Evolutionary conservation across 2,113 vertebrate genomes (phyloP), one percentile per base, ranked within the genome.

Genomic region (Triplophysa rosa): DNA sequence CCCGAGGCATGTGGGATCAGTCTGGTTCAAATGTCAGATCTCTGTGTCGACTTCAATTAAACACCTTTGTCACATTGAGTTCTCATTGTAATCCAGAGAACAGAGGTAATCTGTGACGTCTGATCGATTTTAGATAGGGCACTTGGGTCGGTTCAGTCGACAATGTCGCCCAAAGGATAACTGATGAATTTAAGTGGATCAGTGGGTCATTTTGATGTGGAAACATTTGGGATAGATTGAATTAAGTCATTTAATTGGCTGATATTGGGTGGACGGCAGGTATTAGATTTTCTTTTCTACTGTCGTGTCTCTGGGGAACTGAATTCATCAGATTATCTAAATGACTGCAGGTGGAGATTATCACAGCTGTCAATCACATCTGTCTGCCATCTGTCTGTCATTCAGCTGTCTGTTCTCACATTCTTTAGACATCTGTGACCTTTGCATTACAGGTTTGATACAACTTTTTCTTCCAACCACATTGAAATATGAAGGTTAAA

Each of bases 121-220:
- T 69, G 42, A 75, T 64, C 19, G 67, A 52, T 73, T 79, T 82
- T 56, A 62, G 74, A 77, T 65, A 77, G 69, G 42, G 54, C 76
- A 82, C 17, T 21, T 13, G 47, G 68, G 19, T 78, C 11, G 3
- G 47, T 58, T 71, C 68, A 54, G 45, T 47, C 37, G 21, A 67
- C 24, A 26, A 37, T 56, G 11, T 72, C 63, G 63, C n/a, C 45
- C 71, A 1, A 13, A 29, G 37, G 40, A n/a, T 68, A 62, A 21
- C 45, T 70, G 16, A n/a, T 45, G 11, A 70, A 65, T 67, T 69
- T 23, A 79, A 71, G 33, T 26, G 1, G n/a, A 61, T 77, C 56
- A 68, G 3, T 45, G 59, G 72, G 77, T 40, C 23, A 59, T 37
- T 52, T 24, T 37, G 42, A 21, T 77, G 59, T 52, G 62, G 61